Evolutionary conservation across 1,140 invertebrate genomes (phyloP).

Genomic region (Drosophila auraria): DNA sequence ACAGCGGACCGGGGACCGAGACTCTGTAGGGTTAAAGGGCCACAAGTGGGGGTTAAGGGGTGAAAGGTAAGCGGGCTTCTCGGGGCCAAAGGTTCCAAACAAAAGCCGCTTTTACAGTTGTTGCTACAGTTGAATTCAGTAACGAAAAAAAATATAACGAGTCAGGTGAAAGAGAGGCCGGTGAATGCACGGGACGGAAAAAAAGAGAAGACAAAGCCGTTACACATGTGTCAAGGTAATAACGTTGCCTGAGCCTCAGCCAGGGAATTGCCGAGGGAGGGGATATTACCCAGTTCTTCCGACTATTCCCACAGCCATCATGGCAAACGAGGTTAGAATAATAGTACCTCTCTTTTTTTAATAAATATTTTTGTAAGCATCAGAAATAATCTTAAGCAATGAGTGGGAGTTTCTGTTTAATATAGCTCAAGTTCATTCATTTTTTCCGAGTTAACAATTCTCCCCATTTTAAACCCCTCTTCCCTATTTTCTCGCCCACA

Average conservation of each 20-base stretch:
- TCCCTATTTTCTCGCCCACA: constrained; percentile 1
- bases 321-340: not conserved
- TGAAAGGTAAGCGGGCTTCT: constrained; percentile 1
- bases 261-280: constrained; percentile 24
- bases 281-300: constrained; percentile 1
- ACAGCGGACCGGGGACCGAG: constrained; percentile 4
- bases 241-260: constrained; percentile 52
- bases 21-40: constrained; percentile 9
- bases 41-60: not conserved
- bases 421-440: too few relatives aligned
- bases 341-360: too few relatives aligned
- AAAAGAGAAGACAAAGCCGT: constrained; percentile 69
- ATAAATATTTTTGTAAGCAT: too few relatives aligned
- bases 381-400: too few relatives aligned
- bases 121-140: constrained; percentile 58
- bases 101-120: constrained; percentile 67
- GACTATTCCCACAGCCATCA: constrained; percentile 18
- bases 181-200: constrained; percentile 17
- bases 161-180: constrained; percentile 11
- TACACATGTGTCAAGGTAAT: constrained; percentile 83
- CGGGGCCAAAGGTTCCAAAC: constrained; percentile 31
- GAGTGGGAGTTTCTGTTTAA: too few relatives aligned
- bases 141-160: constrained; percentile 25
- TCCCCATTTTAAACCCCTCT: not conserved
- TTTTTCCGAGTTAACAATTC: too few relatives aligned